A percentile compares a stretch with the other conserved stretches of the same genome.
Conservation (phyloP, 1,140 invertebrate species). For the Chrysomallon squamiferum region DNA sequence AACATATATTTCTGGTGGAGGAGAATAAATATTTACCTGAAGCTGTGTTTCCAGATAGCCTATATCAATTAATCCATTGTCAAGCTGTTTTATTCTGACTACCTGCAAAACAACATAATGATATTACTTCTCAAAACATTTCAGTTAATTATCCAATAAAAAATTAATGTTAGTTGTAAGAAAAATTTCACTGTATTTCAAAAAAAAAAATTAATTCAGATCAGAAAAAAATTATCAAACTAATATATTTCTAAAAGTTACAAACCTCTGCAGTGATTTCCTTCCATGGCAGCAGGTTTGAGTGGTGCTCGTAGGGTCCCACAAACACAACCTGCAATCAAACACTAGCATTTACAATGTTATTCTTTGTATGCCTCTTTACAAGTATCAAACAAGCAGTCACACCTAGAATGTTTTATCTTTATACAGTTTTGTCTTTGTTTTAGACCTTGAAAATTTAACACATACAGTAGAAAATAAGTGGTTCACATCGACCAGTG, state of each 20-base stretch:
- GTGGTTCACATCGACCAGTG: too few relatives aligned
- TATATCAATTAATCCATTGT: constrained; percentile 80
- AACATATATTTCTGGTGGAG: too few relatives aligned
- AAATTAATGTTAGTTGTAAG: too few relatives aligned
- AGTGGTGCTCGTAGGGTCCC: constrained; percentile 86
- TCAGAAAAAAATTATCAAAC: too few relatives aligned
- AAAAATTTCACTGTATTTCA: too few relatives aligned
- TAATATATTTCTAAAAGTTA: too few relatives aligned
- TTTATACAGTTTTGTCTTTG: neutral
- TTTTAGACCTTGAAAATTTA: too few relatives aligned
- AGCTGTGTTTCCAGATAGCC: constrained; percentile 78
- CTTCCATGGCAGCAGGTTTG: constrained; percentile 84
- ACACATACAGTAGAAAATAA: too few relatives aligned
- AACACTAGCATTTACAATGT: too few relatives aligned
- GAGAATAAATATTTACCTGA: constrained; percentile 62
- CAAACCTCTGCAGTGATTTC: constrained; percentile 79
- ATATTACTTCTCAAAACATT: too few relatives aligned
- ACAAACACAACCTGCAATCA: constrained; percentile 69
- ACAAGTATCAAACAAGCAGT: neutral
- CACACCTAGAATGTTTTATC: neutral
- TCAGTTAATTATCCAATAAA: too few relatives aligned
- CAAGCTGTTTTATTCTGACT: constrained; percentile 78
- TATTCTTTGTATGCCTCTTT: neutral
- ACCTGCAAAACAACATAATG: constrained; percentile 67
- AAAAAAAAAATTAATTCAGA: too few relatives aligned